phyloP scores from a whole-genome alignment of 1,140 invertebrate genomes.

The Drosophila kanapiae region DNA sequence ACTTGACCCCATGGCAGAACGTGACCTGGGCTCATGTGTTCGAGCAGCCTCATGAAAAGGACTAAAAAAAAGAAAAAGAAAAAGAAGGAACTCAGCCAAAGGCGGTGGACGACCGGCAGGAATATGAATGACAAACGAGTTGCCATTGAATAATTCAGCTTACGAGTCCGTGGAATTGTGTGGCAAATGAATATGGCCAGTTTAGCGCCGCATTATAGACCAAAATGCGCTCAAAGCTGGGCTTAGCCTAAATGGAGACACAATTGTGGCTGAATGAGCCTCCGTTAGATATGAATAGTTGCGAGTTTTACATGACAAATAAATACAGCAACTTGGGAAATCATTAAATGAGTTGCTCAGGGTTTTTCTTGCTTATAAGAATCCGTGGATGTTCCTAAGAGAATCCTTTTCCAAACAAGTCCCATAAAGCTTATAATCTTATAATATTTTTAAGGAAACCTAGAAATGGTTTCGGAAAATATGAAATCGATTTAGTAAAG shows the following conservation, averaged over 20 bases:
- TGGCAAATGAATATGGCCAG: conserved; percentile 23
- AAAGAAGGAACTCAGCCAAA: not conserved
- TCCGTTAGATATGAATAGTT: not conserved
- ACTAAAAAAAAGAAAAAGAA: not conserved
- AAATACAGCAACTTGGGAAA: too few species aligned
- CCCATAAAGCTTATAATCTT: too few species aligned
- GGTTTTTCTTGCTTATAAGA: too few species aligned
- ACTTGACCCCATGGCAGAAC: conserved; percentile 9
- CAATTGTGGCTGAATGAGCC: not conserved
- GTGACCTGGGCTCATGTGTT: conserved; percentile 21
- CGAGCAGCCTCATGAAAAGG: conserved; percentile 1
- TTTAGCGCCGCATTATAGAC: conserved; percentile 15
- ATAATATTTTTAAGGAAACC: too few species aligned
- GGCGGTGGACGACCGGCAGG: not conserved
- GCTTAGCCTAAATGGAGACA: conserved; percentile 9
- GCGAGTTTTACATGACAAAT: not conserved
- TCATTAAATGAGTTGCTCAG: too few species aligned
- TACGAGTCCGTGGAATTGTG: conserved; percentile 19
- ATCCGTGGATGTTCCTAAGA: too few species aligned
- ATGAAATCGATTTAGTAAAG: too few species aligned
- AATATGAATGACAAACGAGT: conserved; percentile 36
- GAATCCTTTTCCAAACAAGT: too few species aligned
- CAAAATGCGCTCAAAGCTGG: conserved; percentile 12
- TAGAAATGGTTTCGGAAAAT: too few species aligned
- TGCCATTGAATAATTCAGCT: conserved; percentile 32